A percentile compares a stretch with the other conserved stretches of the same genome.
Conservation (phyloP, 2,888 invertebrate genomes). For the Phragmatobia fuliginosa region DNA sequence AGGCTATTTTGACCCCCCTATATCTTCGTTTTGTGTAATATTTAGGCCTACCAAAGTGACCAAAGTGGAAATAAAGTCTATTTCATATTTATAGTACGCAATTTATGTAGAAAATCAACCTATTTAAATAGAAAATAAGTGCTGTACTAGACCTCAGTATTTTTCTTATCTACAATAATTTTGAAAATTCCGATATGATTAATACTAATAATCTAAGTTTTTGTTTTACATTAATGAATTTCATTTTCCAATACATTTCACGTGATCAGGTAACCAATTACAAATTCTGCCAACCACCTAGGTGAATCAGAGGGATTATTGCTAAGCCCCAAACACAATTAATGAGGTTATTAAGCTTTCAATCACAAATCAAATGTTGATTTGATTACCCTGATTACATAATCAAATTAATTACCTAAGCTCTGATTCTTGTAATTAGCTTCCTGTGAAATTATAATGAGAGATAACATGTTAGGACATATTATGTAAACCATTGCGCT, state of each 20-base stretch:
- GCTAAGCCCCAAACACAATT: constrained; percentile 68
- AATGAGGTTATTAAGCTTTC: constrained; percentile 73
- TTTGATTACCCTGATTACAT: constrained; percentile 61
- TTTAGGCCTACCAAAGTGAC: too few relatives aligned
- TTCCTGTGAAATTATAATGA: not conserved
- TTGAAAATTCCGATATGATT: not conserved
- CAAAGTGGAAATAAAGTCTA: too few relatives aligned
- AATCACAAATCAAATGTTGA: constrained; percentile 61
- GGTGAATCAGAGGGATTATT: constrained; percentile 51
- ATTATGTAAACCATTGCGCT: not conserved
- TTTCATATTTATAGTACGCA: too few relatives aligned
- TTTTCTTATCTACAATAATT: not conserved
- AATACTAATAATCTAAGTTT: not conserved
- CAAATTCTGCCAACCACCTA: constrained; percentile 47
- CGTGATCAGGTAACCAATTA: constrained; percentile 53
- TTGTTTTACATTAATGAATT: not conserved
- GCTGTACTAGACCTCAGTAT: not conserved
- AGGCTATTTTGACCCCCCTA: too few relatives aligned
- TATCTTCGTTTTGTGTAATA: too few relatives aligned
- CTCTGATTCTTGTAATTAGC: constrained; percentile 24
- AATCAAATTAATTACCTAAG: constrained; percentile 48
- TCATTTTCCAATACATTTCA: constrained; percentile 34
- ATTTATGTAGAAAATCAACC: not conserved
- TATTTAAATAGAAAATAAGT: not conserved
- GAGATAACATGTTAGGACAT: too few relatives aligned